Conservation (phyloP, 2,888 invertebrate species). For the Pristionchus fissidentatus region DNA sequence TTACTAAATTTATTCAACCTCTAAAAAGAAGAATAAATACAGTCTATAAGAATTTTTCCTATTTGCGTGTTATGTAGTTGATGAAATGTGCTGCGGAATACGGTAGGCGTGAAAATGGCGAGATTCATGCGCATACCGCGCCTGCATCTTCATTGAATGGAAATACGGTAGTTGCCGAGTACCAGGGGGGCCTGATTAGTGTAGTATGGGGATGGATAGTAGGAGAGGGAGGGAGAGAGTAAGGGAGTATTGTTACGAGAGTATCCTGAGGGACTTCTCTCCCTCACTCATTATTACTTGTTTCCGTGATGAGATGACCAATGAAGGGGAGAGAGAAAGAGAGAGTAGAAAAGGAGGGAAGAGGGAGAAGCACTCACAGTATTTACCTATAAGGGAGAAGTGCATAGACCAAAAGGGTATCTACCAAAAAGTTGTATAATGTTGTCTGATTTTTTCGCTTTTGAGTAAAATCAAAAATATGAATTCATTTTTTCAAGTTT, state of each 20-base stretch:
- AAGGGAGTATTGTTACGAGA: neutral
- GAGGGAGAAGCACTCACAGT: neutral
- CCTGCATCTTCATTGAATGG: neutral
- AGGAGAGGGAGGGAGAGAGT: neutral
- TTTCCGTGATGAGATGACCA: slow-evolving; percentile 19
- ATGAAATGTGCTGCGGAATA: neutral
- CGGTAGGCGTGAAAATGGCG: neutral
- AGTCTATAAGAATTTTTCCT: too few relatives aligned
- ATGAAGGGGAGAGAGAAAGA: slow-evolving; percentile 1
- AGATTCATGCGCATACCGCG: neutral
- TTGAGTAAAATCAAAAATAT: neutral
- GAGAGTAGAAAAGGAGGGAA: neutral
- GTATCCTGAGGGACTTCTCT: neutral
- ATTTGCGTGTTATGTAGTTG: too few relatives aligned
- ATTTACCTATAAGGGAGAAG: neutral
- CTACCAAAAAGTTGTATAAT: too few relatives aligned
- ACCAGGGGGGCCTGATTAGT: slow-evolving; percentile 3
- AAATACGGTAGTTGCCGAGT: neutral
- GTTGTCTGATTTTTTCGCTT: too few relatives aligned
- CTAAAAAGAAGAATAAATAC: too few relatives aligned
- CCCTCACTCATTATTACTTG: slow-evolving; percentile 21
- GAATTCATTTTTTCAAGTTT: too few relatives aligned
- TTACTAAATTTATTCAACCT: too few relatives aligned
- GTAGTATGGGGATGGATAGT: slow-evolving; percentile 29
- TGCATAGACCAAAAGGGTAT: too few relatives aligned